Evolutionary conservation across 2,113 vertebrate genomes (phyloP).

Genomic region (Odobenus rosmarus): DNA sequence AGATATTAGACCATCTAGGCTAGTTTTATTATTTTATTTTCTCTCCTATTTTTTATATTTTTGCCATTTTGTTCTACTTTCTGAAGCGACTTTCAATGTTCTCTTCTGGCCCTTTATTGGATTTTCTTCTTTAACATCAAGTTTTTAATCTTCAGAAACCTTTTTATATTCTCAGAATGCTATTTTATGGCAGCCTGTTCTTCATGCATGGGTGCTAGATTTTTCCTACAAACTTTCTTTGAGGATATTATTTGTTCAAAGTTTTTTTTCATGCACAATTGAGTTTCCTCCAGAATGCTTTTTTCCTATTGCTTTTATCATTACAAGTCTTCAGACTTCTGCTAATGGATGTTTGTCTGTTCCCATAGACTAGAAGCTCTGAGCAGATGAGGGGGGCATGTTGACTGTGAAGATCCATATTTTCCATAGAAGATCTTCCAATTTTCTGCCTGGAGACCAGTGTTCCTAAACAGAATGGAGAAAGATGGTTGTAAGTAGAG

Average conservation of each 20-base stretch:
- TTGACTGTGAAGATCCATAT: not conserved
- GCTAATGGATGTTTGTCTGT: not conserved
- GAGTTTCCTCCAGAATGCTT: not conserved
- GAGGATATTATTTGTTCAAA: not conserved
- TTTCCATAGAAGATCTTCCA: not conserved
- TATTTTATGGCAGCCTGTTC: not conserved
- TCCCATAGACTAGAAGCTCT: not conserved
- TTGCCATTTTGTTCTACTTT: not conserved
- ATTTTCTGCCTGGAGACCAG: not conserved
- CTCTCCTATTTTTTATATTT: not conserved
- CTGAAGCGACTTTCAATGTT: not conserved
- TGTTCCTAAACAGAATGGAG: not conserved
- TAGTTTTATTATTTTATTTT: not conserved
- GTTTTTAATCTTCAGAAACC: not conserved
- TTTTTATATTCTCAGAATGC: not conserved
- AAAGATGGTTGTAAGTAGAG: not conserved
- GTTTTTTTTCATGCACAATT: not conserved
- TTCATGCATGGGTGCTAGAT: not conserved
- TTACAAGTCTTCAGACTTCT: not conserved
- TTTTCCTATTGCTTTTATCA: not conserved
- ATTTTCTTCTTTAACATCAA: not conserved
- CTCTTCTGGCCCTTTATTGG: not conserved
- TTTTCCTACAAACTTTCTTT: not conserved
- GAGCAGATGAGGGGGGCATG: not conserved
- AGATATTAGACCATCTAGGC: not conserved